Evolutionary conservation across 2,888 invertebrate species (phyloP).

Genomic region (Stictocephala bisonia): DNA sequence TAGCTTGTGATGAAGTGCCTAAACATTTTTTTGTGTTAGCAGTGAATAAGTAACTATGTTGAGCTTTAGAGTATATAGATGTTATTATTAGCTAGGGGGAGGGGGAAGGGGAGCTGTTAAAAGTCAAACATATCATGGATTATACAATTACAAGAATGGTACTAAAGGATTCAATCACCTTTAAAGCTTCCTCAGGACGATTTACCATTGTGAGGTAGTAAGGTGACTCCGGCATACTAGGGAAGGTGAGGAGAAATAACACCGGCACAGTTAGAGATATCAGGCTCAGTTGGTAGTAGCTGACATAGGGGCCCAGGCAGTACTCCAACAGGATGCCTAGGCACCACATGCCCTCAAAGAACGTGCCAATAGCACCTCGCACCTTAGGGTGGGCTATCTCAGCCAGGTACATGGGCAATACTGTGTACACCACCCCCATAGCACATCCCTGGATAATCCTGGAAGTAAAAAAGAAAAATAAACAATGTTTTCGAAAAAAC

Average conservation of each 20-base stretch:
- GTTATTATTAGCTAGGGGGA: no score
- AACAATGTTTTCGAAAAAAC: no score
- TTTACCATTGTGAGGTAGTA: constrained; percentile 71
- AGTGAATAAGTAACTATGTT: no score
- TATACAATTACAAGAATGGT: constrained; percentile 68
- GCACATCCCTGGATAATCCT: constrained; percentile 53
- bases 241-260: constrained; percentile 65
- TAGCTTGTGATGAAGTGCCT: no score
- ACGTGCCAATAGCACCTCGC: constrained; percentile 57
- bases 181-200: constrained; percentile 60
- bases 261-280: constrained; percentile 67
- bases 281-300: constrained; percentile 64
- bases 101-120: not conserved
- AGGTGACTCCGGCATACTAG: constrained; percentile 73
- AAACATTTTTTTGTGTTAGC: no score
- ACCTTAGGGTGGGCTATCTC: constrained; percentile 57
- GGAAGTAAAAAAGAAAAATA: constrained; percentile 53
- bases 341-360: constrained; percentile 59
- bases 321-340: constrained; percentile 57
- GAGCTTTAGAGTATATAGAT: no score
- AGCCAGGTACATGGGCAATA: constrained; percentile 57
- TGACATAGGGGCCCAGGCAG: constrained; percentile 57
- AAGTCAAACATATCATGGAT: not conserved
- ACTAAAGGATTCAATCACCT: constrained; percentile 71
- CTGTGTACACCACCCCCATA: constrained; percentile 56